Evolutionary conservation across 2,113 vertebrate species (phyloP).

Genomic region (Macquaria australasica): DNA sequence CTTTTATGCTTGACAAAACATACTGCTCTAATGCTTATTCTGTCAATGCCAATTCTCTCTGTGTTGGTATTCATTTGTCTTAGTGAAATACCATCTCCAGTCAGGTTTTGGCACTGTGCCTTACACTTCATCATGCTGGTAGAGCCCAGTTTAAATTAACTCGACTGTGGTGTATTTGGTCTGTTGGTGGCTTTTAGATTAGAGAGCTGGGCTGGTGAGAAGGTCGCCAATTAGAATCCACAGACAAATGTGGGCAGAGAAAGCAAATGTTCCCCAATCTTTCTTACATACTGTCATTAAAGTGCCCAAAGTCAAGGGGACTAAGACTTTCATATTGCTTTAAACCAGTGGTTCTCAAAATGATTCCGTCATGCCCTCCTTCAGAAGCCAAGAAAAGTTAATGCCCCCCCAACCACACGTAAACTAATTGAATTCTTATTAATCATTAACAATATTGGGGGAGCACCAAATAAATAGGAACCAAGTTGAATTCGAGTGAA

Average conservation of each 20-base stretch:
- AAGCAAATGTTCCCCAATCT: neutral
- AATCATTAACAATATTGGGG: no score
- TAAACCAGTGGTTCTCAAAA: neutral
- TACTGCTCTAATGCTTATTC: slow-evolving; percentile 20
- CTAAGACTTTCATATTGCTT: neutral
- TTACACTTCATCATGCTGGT: slow-evolving; percentile 45
- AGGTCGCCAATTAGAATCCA: slow-evolving; percentile 24
- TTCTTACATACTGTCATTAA: slow-evolving; percentile 19
- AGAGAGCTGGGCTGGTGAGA: slow-evolving; percentile 41
- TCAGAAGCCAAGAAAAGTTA: no score
- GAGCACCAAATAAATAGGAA: no score
- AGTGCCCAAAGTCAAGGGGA: slow-evolving; percentile 11
- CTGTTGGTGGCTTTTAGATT: slow-evolving; percentile 48
- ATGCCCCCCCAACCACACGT: no score
- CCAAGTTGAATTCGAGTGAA: no score
- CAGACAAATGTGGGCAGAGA: slow-evolving; percentile 19
- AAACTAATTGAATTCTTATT: no score
- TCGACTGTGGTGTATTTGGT: slow-evolving; percentile 22
- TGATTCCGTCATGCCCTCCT: no score
- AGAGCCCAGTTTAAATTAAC: slow-evolving; percentile 44
- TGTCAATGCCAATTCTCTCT: slow-evolving; percentile 6
- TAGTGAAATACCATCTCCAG: slow-evolving; percentile 36
- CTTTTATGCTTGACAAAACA: slow-evolving; percentile 39
- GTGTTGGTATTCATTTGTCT: slow-evolving; percentile 55
- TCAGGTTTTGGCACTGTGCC: slow-evolving; percentile 46